phyloP scores from a whole-genome alignment of 1,140 invertebrate species.

The Cryptotermes secundus region DNA sequence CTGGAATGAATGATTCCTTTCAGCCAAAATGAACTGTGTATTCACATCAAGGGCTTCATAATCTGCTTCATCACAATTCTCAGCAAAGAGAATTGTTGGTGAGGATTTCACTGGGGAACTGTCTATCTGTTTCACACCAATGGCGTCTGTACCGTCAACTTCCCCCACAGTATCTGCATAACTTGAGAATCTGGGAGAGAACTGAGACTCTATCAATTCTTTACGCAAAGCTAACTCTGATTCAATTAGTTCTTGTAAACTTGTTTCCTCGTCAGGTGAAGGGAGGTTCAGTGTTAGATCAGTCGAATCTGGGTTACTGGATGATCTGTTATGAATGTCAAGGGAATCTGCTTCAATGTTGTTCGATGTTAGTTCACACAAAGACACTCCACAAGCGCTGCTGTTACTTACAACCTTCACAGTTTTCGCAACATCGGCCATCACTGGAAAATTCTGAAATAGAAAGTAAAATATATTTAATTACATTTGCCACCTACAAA shows the following conservation, averaged over 20 bases:
- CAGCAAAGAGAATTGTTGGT: background rate
- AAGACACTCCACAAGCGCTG: background rate
- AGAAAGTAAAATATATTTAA: background rate
- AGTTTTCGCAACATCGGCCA: conserved; percentile 26
- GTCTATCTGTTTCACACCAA: background rate
- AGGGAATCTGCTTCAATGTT: background rate
- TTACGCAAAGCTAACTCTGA: conserved; percentile 36
- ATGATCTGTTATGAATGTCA: background rate
- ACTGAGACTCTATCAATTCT: background rate
- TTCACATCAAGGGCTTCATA: background rate
- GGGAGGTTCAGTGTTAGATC: conserved; percentile 21
- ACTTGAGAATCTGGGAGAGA: background rate
- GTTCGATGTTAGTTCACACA: conserved; percentile 23
- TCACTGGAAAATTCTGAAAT: background rate
- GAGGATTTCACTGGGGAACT: background rate
- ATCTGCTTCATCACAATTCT: background rate
- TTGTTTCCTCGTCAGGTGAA: conserved; percentile 29
- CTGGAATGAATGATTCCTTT: conserved; percentile 26
- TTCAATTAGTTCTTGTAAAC: conserved; percentile 39
- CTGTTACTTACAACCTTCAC: conserved; percentile 26
- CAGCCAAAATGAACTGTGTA: conserved; percentile 21
- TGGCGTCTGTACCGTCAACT: background rate
- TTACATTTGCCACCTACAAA: too few species aligned
- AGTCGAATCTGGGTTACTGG: background rate
- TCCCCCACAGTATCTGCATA: background rate